phyloP scores from a whole-genome alignment of 2,797 vertebrate species.

The Leptoclinus maculatus region DNA sequence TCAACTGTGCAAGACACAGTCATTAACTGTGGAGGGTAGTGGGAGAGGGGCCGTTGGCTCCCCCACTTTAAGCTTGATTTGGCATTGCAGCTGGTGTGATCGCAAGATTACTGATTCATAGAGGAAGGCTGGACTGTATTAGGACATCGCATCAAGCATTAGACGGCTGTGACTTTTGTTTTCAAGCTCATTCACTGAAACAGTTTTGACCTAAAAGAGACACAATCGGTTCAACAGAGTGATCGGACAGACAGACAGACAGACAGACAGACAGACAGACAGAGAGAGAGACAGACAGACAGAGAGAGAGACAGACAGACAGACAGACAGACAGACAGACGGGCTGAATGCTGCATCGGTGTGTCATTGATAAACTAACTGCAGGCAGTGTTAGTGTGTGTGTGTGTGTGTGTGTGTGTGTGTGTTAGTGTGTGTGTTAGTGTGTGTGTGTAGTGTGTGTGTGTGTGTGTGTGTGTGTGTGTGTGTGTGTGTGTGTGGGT shows the following conservation, averaged over 20 bases:
- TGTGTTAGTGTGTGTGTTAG: slow-evolving; percentile 1
- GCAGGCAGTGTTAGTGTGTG: background rate
- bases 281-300: too few species aligned
- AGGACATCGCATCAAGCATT: background rate
- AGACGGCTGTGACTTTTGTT: background rate
- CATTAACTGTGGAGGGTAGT: too few species aligned
- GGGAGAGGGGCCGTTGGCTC: background rate
- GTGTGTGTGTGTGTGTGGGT: slow-evolving; percentile 10
- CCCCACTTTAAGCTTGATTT: background rate
- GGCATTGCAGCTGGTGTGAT: background rate
- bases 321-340: too few species aligned
- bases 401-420: background rate
- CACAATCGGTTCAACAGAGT: background rate
- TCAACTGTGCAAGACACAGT: too few species aligned
- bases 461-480: slow-evolving; percentile 9
- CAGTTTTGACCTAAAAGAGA: background rate
- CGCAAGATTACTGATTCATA: background rate
- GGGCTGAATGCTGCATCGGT: background rate
- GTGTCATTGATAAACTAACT: background rate
- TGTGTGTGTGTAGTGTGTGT: slow-evolving; percentile 15
- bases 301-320: too few species aligned
- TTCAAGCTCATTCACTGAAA: background rate
- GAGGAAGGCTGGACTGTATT: background rate
- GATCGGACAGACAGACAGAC: background rate
- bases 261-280: too few species aligned